Base-by-base conservation (phyloP, 1,140 invertebrate genomes). In the Lutraria rhynchaena region DNA sequence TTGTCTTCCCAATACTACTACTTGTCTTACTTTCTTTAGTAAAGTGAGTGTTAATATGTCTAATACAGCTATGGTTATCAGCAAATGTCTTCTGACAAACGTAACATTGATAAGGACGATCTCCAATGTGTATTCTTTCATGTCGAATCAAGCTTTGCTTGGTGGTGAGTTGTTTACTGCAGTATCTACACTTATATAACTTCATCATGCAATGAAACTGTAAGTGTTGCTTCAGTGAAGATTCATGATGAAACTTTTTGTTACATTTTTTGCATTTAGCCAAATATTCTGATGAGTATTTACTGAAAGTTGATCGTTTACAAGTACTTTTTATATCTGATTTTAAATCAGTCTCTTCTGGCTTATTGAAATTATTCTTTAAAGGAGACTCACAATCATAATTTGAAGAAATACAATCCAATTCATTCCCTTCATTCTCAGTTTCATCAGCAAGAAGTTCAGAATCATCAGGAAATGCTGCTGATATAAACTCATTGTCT, bases 191-290 rank as follows among this genome's bases (percentile, higher is more conserved):
- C 37, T 80, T 80, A 51, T 80, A 80, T 19, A 80, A 27, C 35
- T 80, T 80, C 76, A 80, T 67, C 76, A 80, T 80, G 22, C 76
- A 80, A 29, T 70, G 60, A 49, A 80, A 80, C 53, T 69, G 76
- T 31, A 69, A 29, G 41, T 80, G 76, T 37, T 80, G 63, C 33
- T 70, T 80, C 3, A 80, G 29, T 11, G 58, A 5, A 31, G 65
- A 46, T 57, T 80, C 76, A 33, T 57, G 41, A 7, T 70, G 27
- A 33, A 80, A 80, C 27, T 53, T 80, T 37, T 80, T 80, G 65
- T 70, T 61, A 46, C 76, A 80, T 58, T 67, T 80, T 27, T 80
- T 80, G 35, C 76, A 80, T 57, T 67, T 80, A 1, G 53, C 65
- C 4, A 53, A 63, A 44, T 63, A 80, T 17, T 80, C 76, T 41